Conservation (phyloP, 2,797 vertebrate genomes). For the Thaleichthys pacificus region DNA sequence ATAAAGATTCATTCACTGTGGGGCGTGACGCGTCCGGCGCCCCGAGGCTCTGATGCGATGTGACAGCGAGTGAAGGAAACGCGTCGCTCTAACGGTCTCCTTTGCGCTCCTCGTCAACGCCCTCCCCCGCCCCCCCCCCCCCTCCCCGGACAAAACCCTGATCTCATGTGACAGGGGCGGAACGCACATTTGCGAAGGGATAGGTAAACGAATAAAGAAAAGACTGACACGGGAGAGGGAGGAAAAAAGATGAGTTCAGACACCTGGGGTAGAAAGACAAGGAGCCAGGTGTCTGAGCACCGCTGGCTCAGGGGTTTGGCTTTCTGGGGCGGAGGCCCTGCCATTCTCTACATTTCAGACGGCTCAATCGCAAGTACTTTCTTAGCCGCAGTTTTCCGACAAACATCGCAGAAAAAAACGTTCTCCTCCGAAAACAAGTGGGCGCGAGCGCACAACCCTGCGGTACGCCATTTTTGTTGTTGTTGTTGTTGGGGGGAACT, state of each 20-base stretch:
- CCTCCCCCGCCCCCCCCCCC: slow-evolving; percentile 16
- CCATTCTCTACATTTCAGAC: background rate
- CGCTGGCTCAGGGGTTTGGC: background rate
- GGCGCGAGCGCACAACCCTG: background rate
- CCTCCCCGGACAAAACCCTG: slow-evolving; percentile 44
- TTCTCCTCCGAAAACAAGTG: no score
- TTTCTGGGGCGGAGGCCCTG: slow-evolving; percentile 35
- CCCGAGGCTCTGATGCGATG: slow-evolving; percentile 55
- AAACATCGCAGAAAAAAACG: no score
- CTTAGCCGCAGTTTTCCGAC: no score
- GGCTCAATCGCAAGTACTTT: background rate
- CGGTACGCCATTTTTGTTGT: background rate
- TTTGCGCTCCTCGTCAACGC: slow-evolving; percentile 54
- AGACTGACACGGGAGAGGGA: slow-evolving; percentile 20
- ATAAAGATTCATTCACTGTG: slow-evolving; percentile 66
- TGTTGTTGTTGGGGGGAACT: slow-evolving; percentile 23
- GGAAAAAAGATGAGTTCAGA: slow-evolving; percentile 43
- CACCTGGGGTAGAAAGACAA: slow-evolving; percentile 40
- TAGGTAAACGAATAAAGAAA: slow-evolving; percentile 32
- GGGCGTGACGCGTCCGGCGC: slow-evolving; percentile 40
- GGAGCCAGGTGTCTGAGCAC: background rate
- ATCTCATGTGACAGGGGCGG: slow-evolving; percentile 68
- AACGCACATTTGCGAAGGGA: slow-evolving; percentile 37
- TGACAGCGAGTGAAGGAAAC: slow-evolving; percentile 59
- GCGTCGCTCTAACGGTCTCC: slow-evolving; percentile 54